Evolutionary conservation across 2,888 invertebrate species (phyloP), one percentile per base, ranked within the genome.

Genomic region (Gonocerus acuteangulatus): DNA sequence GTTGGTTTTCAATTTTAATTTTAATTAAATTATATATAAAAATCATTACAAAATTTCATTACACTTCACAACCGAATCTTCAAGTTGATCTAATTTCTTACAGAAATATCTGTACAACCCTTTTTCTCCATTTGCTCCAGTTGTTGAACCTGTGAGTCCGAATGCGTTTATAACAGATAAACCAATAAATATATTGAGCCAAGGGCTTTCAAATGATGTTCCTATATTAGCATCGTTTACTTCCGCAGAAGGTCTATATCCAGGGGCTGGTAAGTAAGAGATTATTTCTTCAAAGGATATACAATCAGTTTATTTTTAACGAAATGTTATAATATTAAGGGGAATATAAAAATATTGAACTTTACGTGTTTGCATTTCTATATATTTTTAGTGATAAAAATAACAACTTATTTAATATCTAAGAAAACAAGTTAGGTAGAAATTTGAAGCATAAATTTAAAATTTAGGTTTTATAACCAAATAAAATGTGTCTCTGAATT

Each of bases 221-320:
- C 89, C 89, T 0, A 84, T 87, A 78, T 78, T 89, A 58, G 78
- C 82, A 84, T 2, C 66, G 42, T 79, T 84, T 51, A 82, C 83
- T 0, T 79, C 81, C 19, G 81, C 86, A 54, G 89, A 89, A 73
- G 89, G 89, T 60, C 75, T 86, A 18, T 87, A 84, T 69, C 86
- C 87, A 23, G 84, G 81, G 42, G 81, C 82, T 70, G 80, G 86
- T 85, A 73, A 73, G 66, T n/a, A n/a, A n/a, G n/a, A n/a, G n/a
- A n/a, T n/a, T n/a, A n/a, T n/a, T n/a, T n/a, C n/a, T n/a, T n/a
- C n/a, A n/a, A n/a, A n/a, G n/a, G n/a, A n/a, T n/a, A n/a, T n/a
- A n/a, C n/a, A n/a, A n/a, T n/a, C n/a, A n/a, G n/a, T n/a, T n/a
- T n/a, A n/a, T n/a, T n/a, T n/a, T n/a, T n/a, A n/a, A n/a, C n/a